Percentiles rank a stretch among this genome's conserved stretches.
These are phyloP conservation scores for Panopea generosa DNA, from an alignment of 2,888 invertebrate species.

Conservation along the genomic window DNA sequence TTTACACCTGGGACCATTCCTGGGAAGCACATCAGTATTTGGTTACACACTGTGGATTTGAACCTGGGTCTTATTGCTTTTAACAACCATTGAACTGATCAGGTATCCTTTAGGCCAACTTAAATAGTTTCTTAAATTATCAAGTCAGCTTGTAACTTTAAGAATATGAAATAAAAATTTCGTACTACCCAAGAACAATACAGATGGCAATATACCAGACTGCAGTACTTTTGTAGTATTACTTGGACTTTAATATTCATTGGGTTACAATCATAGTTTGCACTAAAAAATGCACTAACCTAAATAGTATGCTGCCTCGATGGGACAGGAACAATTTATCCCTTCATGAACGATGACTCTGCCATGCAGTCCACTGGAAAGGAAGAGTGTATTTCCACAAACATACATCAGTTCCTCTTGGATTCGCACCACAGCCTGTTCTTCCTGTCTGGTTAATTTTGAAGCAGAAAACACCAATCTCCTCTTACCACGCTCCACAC, in stretches of 20 bases:
- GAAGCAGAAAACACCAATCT: constrained; percentile 12
- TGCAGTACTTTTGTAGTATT: constrained; percentile 7
- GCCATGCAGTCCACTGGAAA: neutral
- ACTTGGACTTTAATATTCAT: constrained; percentile 5
- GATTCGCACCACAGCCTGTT: constrained; percentile 4
- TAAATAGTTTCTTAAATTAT: constrained; percentile 2
- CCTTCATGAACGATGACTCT: constrained; percentile 13
- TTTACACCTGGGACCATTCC: constrained; percentile 9
- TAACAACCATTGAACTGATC: constrained; percentile 5
- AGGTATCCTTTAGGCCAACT: neutral
- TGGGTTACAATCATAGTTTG: neutral
- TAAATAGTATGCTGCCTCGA: constrained; percentile 22
- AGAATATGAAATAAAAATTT: constrained; percentile 6
- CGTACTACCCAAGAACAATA: neutral
- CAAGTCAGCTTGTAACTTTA: constrained; percentile 1
- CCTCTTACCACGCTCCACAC: constrained; percentile 24
- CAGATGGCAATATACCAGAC: constrained; percentile 1
- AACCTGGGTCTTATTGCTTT: constrained; percentile 1
- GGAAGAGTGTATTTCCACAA: constrained; percentile 25
- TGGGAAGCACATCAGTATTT: constrained; percentile 1
- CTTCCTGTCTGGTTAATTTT: constrained; percentile 11
- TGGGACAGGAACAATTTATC: constrained; percentile 21
- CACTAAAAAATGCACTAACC: constrained; percentile 8
- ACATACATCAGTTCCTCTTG: constrained; percentile 28
- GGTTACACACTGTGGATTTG: neutral